Base-by-base conservation (phyloP, 2,888 invertebrate species). In the Polydrusus pterygomalis region DNA sequence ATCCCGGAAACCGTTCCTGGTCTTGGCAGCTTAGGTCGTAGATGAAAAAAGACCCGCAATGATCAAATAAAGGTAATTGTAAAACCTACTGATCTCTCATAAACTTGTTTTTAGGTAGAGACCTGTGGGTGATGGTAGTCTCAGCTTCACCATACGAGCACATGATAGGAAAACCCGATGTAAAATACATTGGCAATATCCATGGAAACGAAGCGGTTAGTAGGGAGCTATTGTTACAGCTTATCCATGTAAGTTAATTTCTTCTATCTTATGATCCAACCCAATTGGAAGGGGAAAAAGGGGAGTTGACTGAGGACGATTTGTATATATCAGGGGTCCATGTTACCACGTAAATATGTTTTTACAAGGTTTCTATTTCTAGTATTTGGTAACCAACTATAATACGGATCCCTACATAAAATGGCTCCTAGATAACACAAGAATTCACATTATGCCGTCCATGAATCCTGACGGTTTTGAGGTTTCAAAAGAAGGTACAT, bases 391-490 rank as follows among this genome's bases (percentile, higher is more conserved):
- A 73, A 94, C 93, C 49, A 94, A 93, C 82, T 97, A 97, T 86
- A 91, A 91, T 51, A 91, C 92, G 1, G 96, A 98, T 88, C 91
- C 94, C 18, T 96, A 96, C 86, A 93, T 98, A 75, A 93, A 93
- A 83, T 96, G 96, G 94, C 88, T 99, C 72, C 86, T 99, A 87
- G 96, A 98, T 87, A 96, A 96, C 87, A 99, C 99, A 0, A 91
- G 98, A 78, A 97, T 99, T 83, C 99, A 99, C 87, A 93, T 99
- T 82, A 91, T 99, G 91, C 98, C 99, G 0, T 95, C 97, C 0
- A 97, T 99, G 97, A 99, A 99, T 88, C 99, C 99, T 0, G 99
- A 99, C 87, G 99, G 99, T 20, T 99, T 95, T 89, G 95, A 97
- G 82, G 94, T 94, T 18, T 96, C 99, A 7, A 93, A 94, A 82